Evolutionary conservation across 2,113 vertebrate genomes (phyloP), one percentile per base, ranked within the genome.

Genomic region (Uropsilus gracilis): DNA sequence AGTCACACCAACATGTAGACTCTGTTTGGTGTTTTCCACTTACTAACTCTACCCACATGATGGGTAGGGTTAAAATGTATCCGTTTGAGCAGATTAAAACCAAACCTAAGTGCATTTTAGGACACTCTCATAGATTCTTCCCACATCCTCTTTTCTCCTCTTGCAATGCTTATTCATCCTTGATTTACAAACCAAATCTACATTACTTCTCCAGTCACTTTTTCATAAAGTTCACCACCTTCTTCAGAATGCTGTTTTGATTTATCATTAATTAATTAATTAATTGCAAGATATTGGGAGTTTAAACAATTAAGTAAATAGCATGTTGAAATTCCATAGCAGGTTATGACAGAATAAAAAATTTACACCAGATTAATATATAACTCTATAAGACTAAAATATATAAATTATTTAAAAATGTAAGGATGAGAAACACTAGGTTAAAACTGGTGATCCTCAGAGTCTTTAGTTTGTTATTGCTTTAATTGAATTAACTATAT

Each of bases 151-250:
- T 97, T 86, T 93, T 94, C 86, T 97, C 83, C 69, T 88, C 86
- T 84, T 88, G 44, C 71, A 83, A 84, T 91, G 76, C 93, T 97
- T 97, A 98, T 98, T 90, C 39, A 80, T 97, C 94, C 59, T 96
- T 96, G 94, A 98, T 97, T 97, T 97, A 92, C 93, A 95, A 97
- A 94, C 6, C 22, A 91, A 91, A 97, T 95, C 94, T 95, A 89
- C 61, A 90, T 96, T 91, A 68, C 96, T 94, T 96, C 85, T 84
- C 17, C 18, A 44, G 53, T 26, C 69, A 86, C 81, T 34, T 96
- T 95, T 96, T 97, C 78, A 95, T 89, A 97, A 91, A 82, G 94
- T 97, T 26, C 76, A 76, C 57, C 82, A 90, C 3, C 91, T 3
- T 95, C 50, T 96, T 97, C 91, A 92, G 59, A 95, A 90, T 83